phyloP scores from a whole-genome alignment of 1,140 invertebrate genomes.

The Caenorhabditis briggsae region DNA sequence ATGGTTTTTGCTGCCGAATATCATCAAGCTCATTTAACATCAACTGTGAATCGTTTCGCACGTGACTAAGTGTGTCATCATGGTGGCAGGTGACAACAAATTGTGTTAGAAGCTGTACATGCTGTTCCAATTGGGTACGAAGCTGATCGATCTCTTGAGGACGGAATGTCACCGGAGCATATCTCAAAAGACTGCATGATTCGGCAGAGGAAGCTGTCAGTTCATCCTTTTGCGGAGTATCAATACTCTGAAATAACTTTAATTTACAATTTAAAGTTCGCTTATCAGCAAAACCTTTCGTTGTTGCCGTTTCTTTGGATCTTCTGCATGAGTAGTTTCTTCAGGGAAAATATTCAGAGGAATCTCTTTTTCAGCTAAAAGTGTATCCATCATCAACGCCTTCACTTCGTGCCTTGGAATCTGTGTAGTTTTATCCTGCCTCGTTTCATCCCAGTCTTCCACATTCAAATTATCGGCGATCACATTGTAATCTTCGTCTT shows the following conservation, averaged over 20 bases:
- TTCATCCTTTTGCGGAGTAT: background rate
- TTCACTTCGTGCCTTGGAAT: slow-evolving; percentile 32
- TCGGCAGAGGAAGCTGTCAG: background rate
- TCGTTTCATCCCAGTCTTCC: slow-evolving; percentile 43
- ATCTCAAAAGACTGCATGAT: slow-evolving; percentile 9
- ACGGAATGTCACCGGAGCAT: background rate
- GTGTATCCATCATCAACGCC: slow-evolving; percentile 31
- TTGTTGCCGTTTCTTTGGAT: background rate
- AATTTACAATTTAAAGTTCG: background rate
- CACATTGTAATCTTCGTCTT: slow-evolving; percentile 47
- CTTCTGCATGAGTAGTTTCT: background rate
- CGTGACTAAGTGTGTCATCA: background rate
- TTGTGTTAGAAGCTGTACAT: slow-evolving; percentile 49
- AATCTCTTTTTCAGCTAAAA: slow-evolving; percentile 39
- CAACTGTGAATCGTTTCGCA: slow-evolving; percentile 8
- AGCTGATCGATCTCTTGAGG: slow-evolving; percentile 30
- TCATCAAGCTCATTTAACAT: slow-evolving; percentile 54
- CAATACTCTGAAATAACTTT: background rate
- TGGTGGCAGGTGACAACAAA: slow-evolving; percentile 31
- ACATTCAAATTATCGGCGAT: slow-evolving; percentile 16
- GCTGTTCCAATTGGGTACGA: background rate
- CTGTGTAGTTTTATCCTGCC: slow-evolving; percentile 23
- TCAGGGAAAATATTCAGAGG: slow-evolving; percentile 4
- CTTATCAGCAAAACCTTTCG: background rate
- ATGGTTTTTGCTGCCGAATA: background rate